Percentiles rank a stretch among this genome's conserved stretches.
phyloP scores from a whole-genome alignment of 2,888 invertebrate species.

The Acholoe squamosa region DNA sequence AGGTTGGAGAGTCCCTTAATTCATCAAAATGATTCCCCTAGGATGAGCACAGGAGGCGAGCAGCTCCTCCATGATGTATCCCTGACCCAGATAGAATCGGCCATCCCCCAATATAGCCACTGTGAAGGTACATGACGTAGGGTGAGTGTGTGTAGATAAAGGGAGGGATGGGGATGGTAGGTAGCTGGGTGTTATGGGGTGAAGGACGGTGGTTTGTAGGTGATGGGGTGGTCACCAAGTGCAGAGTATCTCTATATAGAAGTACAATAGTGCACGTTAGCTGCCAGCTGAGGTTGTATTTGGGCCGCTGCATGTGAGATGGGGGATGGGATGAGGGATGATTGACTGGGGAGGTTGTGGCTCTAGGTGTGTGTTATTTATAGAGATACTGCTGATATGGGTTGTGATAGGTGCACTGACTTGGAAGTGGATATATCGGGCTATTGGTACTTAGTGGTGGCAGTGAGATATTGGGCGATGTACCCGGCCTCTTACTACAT shows the following conservation, averaged over 20 bases:
- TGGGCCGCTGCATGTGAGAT: too few species aligned
- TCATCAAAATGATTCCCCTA: constrained; percentile 32
- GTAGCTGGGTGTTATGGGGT: not conserved
- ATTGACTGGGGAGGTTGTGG: too few species aligned
- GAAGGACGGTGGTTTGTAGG: too few species aligned
- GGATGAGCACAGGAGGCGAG: constrained; percentile 5
- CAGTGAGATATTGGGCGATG: too few species aligned
- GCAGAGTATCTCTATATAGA: not conserved
- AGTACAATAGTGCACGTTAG: not conserved
- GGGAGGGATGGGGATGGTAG: not conserved
- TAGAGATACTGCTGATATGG: not conserved
- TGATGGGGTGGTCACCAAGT: not conserved
- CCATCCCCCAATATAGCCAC: not conserved
- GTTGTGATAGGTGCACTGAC: not conserved
- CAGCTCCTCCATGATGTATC: not conserved
- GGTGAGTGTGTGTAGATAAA: not conserved
- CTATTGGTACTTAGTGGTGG: too few species aligned
- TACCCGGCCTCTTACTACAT: not conserved
- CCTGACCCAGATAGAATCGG: not conserved
- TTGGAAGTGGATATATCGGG: too few species aligned
- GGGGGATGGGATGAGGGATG: too few species aligned
- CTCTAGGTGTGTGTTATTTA: not conserved
- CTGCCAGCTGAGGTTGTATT: not conserved
- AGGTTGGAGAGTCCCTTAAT: not conserved
- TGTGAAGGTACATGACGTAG: not conserved